These are phyloP conservation scores for Enteromius radiatus DNA, from an alignment of 2,797 vertebrate species.

Conservation along the genomic window DNA sequence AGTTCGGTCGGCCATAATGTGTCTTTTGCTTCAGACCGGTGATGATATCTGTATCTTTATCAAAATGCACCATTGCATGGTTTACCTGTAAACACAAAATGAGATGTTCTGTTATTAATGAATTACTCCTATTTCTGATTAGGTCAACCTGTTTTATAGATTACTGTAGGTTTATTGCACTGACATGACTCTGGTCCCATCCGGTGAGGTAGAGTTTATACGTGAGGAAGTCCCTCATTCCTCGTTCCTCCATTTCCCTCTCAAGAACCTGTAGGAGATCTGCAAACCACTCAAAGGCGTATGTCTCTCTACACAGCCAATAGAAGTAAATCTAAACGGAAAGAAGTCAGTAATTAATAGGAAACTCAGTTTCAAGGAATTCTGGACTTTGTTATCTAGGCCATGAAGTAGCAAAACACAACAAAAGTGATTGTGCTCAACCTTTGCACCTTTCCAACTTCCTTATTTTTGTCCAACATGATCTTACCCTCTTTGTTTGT, in stretches of 20 bases:
- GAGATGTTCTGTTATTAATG: neutral
- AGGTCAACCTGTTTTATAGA: neutral
- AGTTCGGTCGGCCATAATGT: slow-evolving; percentile 87
- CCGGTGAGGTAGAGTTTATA: slow-evolving; percentile 90
- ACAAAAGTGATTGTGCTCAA: neutral
- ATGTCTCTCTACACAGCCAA: slow-evolving; percentile 92
- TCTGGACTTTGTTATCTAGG: neutral
- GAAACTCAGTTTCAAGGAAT: slow-evolving; percentile 31
- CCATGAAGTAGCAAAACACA: neutral
- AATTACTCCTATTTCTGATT: neutral
- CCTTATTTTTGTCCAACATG: neutral
- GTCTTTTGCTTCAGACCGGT: slow-evolving; percentile 93
- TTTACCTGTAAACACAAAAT: slow-evolving; percentile 71
- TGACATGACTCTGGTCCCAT: slow-evolving; percentile 86
- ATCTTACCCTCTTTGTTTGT: slow-evolving; percentile 85
- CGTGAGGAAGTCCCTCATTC: slow-evolving; percentile 87
- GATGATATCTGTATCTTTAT: slow-evolving; percentile 82
- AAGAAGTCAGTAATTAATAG: slow-evolving; percentile 49
- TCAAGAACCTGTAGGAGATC: slow-evolving; percentile 89
- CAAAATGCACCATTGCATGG: slow-evolving; percentile 81
- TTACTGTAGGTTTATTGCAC: slow-evolving; percentile 39
- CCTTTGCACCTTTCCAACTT: neutral
- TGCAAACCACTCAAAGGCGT: slow-evolving; percentile 93
- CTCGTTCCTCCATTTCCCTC: slow-evolving; percentile 88
- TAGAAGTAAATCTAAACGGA: slow-evolving; percentile 92